Base-by-base conservation (phyloP, 2,888 invertebrate species). In the Dynastes grantii region DNA sequence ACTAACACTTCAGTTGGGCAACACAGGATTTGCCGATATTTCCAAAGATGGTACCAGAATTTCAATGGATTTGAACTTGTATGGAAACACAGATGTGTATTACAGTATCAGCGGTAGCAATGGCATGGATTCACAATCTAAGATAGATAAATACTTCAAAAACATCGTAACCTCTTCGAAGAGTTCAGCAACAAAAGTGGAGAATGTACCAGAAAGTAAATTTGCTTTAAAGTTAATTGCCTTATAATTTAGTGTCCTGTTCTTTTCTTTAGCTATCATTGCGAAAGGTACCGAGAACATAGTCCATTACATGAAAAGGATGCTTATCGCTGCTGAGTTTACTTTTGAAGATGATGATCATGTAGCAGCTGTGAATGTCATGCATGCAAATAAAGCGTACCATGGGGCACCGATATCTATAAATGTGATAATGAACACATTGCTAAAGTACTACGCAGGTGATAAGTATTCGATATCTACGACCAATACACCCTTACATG, bases 401-500 rank as follows among this genome's bases (percentile, higher is more conserved):
- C 92, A 92, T 80, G 90, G 90, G 68, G 88, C 90, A 1, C 90
- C 91, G 1, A 90, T 90, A 76, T 87, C 91, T 0, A 80, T 91
- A 4, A 92, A 92, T 85, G 81, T 91, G 51, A 81, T 91, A 2
- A 89, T 90, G 81, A 90, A 91, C 80, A 85, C 89, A 1, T 82
- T 91, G 65, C 84, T 90, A 6, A 89, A 90, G 84, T 81, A 84
- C 40, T 76, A 85, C 6, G 80, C 86, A 53, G 86, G 86, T 8
- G 79, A 82, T 2, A 84, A 86, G n/a, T 86, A 87, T 81, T 85
- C 86, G 0, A 90, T 90, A 76, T 80, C 83, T 1, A 80, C 84
- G 0, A 82, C 83, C 5, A 88, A 88, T 80, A 85, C 85, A 80
- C 90, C 90, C 8, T 79, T 89, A 65, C 83, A 83, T 11, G 79